phyloP scores from a whole-genome alignment of 2,888 invertebrate genomes.

The Bhutanitis thaidina region DNA sequence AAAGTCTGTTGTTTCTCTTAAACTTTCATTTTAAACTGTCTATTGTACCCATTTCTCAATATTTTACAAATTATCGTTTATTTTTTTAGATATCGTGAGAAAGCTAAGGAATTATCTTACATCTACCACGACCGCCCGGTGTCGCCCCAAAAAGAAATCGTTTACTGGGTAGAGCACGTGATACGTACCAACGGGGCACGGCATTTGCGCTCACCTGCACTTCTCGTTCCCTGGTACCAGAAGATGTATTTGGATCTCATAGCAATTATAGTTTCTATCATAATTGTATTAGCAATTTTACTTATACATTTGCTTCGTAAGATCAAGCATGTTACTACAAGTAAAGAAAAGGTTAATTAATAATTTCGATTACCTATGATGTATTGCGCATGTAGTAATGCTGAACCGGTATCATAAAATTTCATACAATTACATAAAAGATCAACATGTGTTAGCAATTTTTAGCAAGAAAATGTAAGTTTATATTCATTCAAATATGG shows the following conservation, averaged over 20 bases:
- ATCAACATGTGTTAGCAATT: too few species aligned
- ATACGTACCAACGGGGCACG: constrained; percentile 39
- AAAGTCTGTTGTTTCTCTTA: too few species aligned
- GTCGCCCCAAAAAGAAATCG: constrained; percentile 37
- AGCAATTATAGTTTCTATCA: constrained; percentile 12
- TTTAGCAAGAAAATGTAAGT: too few species aligned
- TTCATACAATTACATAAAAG: too few species aligned
- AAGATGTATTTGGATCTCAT: constrained; percentile 41
- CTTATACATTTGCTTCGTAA: background rate
- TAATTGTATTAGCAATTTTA: constrained; percentile 2
- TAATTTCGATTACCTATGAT: too few species aligned
- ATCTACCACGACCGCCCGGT: constrained; percentile 42
- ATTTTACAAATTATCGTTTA: too few species aligned
- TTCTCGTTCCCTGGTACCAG: constrained; percentile 43
- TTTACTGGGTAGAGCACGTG: constrained; percentile 47
- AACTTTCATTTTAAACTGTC: too few species aligned
- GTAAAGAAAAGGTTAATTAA: constrained; percentile 3
- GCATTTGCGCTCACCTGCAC: constrained; percentile 42
- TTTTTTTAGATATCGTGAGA: constrained; percentile 34
- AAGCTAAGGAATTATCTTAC: constrained; percentile 35
- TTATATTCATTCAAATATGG: too few species aligned
- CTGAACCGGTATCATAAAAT: too few species aligned
- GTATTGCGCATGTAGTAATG: too few species aligned
- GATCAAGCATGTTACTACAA: background rate
- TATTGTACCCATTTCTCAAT: too few species aligned